A percentile compares a stretch with the other conserved stretches of the same genome.
Evolutionary conservation across 2,888 invertebrate genomes (phyloP).

Genomic region (Perdita meconis): DNA sequence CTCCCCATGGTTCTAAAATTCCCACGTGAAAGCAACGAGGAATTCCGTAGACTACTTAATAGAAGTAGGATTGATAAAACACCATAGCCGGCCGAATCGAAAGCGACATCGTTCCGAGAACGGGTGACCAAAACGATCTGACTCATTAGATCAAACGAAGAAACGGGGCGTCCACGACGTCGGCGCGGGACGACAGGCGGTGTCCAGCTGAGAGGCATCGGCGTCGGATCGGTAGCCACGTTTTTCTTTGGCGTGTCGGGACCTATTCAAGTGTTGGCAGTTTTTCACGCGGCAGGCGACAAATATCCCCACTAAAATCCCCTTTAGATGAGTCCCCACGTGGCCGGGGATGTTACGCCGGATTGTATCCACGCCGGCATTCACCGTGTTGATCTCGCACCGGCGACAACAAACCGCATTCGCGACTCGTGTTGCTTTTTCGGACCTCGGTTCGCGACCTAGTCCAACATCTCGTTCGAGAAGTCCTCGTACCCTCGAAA

Average conservation of each 20-base stretch:
- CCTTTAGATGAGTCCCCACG: conserved; percentile 78
- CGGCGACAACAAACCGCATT: conserved; percentile 66
- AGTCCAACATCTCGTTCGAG: no score
- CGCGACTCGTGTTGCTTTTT: conserved; percentile 24
- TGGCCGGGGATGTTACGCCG: conserved; percentile 74
- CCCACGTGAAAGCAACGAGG: no score
- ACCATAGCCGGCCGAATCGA: neutral
- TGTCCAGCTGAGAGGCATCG: conserved; percentile 73
- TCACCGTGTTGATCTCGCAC: conserved; percentile 76
- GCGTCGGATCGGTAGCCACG: conserved; percentile 75
- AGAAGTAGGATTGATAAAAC: neutral
- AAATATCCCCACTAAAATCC: conserved; percentile 78
- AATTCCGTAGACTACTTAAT: no score
- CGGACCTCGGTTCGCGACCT: conserved; percentile 2
- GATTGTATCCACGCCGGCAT: conserved; percentile 70
- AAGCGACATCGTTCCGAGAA: neutral
- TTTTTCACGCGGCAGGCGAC: conserved; percentile 79
- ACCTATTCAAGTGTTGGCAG: conserved; percentile 79
- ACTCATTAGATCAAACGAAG: conserved; percentile 25
- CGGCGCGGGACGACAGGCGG: conserved; percentile 62
- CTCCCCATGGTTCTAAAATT: no score
- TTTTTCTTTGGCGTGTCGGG: conserved; percentile 77
- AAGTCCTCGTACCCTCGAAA: no score
- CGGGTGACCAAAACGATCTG: conserved; percentile 2
- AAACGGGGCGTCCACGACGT: conserved; percentile 35